Base-by-base conservation (phyloP, 2,888 invertebrate species). In the Tanypteryx hageni region DNA sequence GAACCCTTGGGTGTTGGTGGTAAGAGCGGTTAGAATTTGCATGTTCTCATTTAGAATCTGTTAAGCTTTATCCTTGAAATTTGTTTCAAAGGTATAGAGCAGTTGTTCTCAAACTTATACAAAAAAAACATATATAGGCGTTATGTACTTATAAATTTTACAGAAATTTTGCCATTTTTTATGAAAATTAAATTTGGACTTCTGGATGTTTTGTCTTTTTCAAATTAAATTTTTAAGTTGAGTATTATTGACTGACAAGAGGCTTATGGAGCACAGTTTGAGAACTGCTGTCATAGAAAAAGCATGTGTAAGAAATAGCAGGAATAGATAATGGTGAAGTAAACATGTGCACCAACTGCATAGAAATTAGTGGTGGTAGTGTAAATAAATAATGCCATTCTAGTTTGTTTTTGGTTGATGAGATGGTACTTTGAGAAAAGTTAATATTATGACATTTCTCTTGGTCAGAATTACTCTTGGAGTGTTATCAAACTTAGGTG, bases 1-100 rank as follows among this genome's bases (percentile, higher is more conserved):
- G 92, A 68, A 92, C 85, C 92, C 31, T 86, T 81, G 68, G 76
- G 85, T 92, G 81, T 81, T 59, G 81, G 89, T 89, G 92, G 89
- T 85, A 86, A 92, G 92, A 92, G 85, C 59, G 83, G 61, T 58
- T 76, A 58, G 59, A 68, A 86, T 81, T 76, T 86, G 86, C 92
- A 85, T 86, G 86, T 86, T 84, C 68, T 76, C 92, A 86, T 56
- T 86, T 82, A 84, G 86, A 68, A 22, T 57, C 27, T 83, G 82
- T 83, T 92, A 31, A 89, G 64, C 89, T 89, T 89, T 31, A 61
- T 61, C 64, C 11, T 31, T 61, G 27, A 27, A 44, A 59, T 44
- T 64, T 64, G n/a, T 61, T 64, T 44, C 89, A 44, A 64, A 89
- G 64, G 64, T 16, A 44, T 64, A 61, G 89, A 64, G 27, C 22